A percentile compares a stretch with the other conserved stretches of the same genome.
phyloP scores from a whole-genome alignment of 2,888 invertebrate species.

The Colletes collaris region DNA sequence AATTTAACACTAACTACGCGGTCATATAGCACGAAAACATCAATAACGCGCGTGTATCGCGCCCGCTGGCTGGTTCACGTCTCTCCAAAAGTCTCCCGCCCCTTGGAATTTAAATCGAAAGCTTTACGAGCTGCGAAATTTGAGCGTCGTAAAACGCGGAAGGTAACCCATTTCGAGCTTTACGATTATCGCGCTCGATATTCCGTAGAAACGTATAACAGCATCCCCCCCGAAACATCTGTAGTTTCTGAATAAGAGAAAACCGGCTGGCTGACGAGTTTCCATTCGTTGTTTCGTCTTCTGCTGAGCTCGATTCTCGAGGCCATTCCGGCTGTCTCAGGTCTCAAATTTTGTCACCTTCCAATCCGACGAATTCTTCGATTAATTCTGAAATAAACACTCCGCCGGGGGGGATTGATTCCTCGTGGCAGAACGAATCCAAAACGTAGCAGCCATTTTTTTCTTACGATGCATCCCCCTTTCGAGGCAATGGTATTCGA shows the following conservation, averaged over 20 bases:
- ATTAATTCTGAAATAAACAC: too few relatives aligned
- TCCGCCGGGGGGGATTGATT: too few relatives aligned
- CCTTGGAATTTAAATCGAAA: constrained; percentile 51
- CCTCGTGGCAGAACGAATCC: too few relatives aligned
- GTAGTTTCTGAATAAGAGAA: constrained; percentile 33
- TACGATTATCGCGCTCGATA: constrained; percentile 47
- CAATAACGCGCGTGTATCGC: constrained; percentile 43
- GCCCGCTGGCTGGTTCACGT: constrained; percentile 8
- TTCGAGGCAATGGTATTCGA: too few relatives aligned
- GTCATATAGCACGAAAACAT: constrained; percentile 55
- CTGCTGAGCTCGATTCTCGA: too few relatives aligned
- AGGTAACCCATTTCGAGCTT: constrained; percentile 31
- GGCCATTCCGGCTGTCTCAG: too few relatives aligned
- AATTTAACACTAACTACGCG: constrained; percentile 60
- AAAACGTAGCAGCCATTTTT: too few relatives aligned
- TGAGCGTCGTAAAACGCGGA: constrained; percentile 45
- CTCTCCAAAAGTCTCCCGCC: constrained; percentile 31
- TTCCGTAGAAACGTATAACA: constrained; percentile 35
- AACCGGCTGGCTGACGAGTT: background rate
- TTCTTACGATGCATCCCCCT: too few relatives aligned
- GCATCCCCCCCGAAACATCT: constrained; percentile 1
- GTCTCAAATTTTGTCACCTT: too few relatives aligned
- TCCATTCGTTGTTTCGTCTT: constrained; percentile 10
- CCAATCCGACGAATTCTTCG: too few relatives aligned
- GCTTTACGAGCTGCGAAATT: constrained; percentile 57